A percentile compares a stretch with the other conserved stretches of the same genome.
Evolutionary conservation across 2,113 vertebrate genomes (phyloP).

Genomic region (Ceratotherium simum): DNA sequence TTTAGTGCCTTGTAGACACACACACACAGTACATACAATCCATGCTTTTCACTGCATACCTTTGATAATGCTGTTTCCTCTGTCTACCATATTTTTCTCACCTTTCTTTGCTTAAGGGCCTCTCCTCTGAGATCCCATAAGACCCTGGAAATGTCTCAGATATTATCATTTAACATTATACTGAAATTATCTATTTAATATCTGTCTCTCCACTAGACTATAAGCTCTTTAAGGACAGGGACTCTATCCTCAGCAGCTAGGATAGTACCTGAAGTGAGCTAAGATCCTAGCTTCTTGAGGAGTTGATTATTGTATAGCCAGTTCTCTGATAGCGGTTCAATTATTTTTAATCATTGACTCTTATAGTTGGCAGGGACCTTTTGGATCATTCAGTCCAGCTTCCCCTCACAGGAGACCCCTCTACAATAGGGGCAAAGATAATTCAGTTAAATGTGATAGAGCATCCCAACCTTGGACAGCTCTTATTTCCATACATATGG

Average conservation of each 20-base stretch:
- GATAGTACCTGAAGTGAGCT: neutral
- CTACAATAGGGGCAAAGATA: neutral
- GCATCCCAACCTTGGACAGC: neutral
- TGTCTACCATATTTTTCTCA: neutral
- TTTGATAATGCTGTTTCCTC: constrained; percentile 16
- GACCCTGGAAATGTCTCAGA: neutral
- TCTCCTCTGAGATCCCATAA: neutral
- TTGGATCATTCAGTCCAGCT: neutral
- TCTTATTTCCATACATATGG: constrained; percentile 28
- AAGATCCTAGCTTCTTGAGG: neutral
- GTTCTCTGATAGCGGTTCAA: neutral
- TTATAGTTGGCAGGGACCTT: neutral
- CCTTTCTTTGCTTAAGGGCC: neutral
- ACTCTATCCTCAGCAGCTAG: neutral
- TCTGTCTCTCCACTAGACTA: neutral
- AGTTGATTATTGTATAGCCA: neutral
- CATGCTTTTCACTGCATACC: neutral
- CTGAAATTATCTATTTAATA: neutral
- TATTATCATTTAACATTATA: constrained; percentile 1
- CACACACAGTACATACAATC: neutral
- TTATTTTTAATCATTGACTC: constrained; percentile 3
- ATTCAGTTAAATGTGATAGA: neutral
- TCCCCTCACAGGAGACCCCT: neutral
- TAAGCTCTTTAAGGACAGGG: constrained; percentile 2
- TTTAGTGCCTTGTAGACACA: constrained; percentile 16